Base-by-base conservation (phyloP, 1,140 invertebrate species). In the Drosophila repleta region DNA sequence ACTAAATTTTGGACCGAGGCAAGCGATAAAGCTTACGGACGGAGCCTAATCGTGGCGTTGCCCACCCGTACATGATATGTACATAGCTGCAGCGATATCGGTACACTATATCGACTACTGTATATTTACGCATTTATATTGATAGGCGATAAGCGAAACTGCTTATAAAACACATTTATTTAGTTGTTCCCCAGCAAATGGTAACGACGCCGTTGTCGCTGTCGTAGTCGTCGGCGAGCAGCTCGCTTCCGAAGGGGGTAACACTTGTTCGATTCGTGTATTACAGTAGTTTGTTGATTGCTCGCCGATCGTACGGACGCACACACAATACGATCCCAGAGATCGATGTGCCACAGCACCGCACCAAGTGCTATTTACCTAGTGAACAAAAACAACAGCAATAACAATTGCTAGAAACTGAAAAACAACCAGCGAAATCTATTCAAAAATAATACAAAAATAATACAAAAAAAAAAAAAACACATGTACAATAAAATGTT, bases 41-140 rank as follows among this genome's bases (percentile, higher is more conserved):
- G 18, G 56, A 43, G 60, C 8, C 46, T 72, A 85, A 85, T 84
- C 73, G n/a, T n/a, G n/a, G n/a, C n/a, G n/a, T n/a, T n/a, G n/a
- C n/a, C n/a, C n/a, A n/a, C n/a, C 55, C 56, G 56, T 72, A 65
- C 29, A 62, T 48, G n/a, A 17, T 71, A 53, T 52, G 29, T 64
- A 24, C 46, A 62, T 49, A 61, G 18, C 49, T 68, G 76, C 41
- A 51, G 43, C 37, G 51, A 74, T 85, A 85, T 85, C 83, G 75
- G 70, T 35, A 37, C 63, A 70, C 69, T 69, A 80, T 80, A 88
- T 88, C 83, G 83, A 89, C 83, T 88, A 88, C 83, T 88, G 83
- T 88, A 88, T 88, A 88, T 88, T 88, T 88, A 88, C 83, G 76
- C 83, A 83, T 87, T 84, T 85, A 83, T 88, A 88, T 87, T 88